Conservation (phyloP, 2,797 vertebrate species). For the Trichosurus vulpecula region DNA sequence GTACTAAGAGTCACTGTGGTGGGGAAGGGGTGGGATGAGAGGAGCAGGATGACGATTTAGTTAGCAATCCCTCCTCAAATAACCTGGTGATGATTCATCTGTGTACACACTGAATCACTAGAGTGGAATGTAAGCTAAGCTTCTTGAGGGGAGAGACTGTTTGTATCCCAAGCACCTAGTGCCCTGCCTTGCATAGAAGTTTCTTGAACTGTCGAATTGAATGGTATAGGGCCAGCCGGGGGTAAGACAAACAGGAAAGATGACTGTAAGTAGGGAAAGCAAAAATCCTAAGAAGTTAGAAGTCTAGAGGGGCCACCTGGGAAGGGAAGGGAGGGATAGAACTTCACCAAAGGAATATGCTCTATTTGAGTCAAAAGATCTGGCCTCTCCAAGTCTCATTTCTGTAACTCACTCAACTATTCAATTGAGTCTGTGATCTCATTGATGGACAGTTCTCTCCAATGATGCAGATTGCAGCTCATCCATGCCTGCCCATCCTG, state of each 20-base stretch:
- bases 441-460: background rate
- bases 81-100: background rate
- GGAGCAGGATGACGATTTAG: background rate
- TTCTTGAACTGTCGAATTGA: background rate
- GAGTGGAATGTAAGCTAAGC: background rate
- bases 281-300: constrained; percentile 62
- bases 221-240: constrained; percentile 12
- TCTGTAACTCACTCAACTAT: background rate
- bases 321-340: constrained; percentile 36
- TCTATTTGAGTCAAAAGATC: background rate
- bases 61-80: background rate
- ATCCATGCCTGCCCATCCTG: background rate
- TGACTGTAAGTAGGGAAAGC: background rate
- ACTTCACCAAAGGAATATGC: constrained; percentile 26
- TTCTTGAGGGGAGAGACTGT: background rate
- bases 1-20: constrained; percentile 10
- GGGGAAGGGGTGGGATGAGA: background rate
- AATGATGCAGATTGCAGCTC: background rate
- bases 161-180: background rate
- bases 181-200: background rate
- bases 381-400: background rate
- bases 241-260: constrained; percentile 9
- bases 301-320: constrained; percentile 42
- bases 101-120: background rate
- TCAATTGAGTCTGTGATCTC: background rate